A percentile compares a stretch with the other conserved stretches of the same genome.
These are phyloP conservation scores for Subacronicta megacephala DNA, from an alignment of 2,888 invertebrate species.

Conservation along the genomic window DNA sequence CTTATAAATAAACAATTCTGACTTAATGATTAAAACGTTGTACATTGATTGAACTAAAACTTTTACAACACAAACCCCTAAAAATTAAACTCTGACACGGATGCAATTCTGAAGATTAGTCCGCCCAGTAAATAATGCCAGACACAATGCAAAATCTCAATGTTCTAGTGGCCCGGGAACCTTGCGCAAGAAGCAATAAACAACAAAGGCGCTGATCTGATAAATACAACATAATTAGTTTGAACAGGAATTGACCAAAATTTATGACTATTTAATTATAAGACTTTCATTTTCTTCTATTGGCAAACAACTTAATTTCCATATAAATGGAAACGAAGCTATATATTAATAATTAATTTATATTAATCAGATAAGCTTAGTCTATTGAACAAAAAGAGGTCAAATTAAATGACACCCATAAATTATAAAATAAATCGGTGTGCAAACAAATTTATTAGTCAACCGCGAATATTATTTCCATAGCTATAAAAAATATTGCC, in stretches of 20 bases:
- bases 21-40: no score
- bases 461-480: conserved; percentile 31
- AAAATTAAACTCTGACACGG: no score
- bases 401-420: conserved; percentile 35
- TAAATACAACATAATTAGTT: neutral
- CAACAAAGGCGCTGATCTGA: neutral
- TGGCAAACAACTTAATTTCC: conserved; percentile 38
- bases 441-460: conserved; percentile 43
- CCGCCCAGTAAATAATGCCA: no score
- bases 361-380: conserved; percentile 29
- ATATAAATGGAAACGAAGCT: conserved; percentile 26
- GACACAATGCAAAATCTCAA: no score
- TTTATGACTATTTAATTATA: conserved; percentile 13
- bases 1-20: no score
- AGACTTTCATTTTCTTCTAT: conserved; percentile 34
- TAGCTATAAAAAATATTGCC: conserved; percentile 21
- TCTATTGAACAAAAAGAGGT: conserved; percentile 39
- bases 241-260: conserved; percentile 2
- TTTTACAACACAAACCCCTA: no score
- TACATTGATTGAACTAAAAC: no score
- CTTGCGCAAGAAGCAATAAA: conserved; percentile 1
- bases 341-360: conserved; percentile 45
- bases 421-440: conserved; percentile 40
- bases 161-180: no score
- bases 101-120: no score